Base-by-base conservation (phyloP, 2,888 invertebrate genomes). In the Synanthedon andrenaeformis region DNA sequence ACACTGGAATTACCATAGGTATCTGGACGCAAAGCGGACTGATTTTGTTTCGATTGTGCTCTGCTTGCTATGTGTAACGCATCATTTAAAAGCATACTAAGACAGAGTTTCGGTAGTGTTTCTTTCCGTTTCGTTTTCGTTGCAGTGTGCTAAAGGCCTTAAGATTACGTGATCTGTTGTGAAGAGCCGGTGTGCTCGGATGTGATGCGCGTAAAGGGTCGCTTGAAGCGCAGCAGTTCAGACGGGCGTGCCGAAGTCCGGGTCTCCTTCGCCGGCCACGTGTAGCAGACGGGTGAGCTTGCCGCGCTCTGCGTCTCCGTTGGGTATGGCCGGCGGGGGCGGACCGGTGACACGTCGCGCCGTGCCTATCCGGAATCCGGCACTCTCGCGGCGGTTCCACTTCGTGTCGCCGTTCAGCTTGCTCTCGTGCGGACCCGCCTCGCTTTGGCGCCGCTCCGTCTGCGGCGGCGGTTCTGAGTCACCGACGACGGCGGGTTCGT, bases 221-320 rank as follows among this genome's bases (percentile, higher is more conserved):
- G 35, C 35, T 6, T 10, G 8, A 35, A 35, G 35, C 35, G 35
- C 3, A 35, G 35, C 8, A 35, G 10, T 35, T 87, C 88, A 91
- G 62, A 92, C 91, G 11, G 91, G 91, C 4, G 91, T 92, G 59
- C 91, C 91, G 74, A 91, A 91, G 79, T 91, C 91, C 0, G 91
- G 91, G 78, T 92, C 91, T 0, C 91, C 91, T 62, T 90, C 89
- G 50, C 91, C 91, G 58, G 81, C 69, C 54, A 49, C 45, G n/a
- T 45, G 51, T 5, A 82, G 70, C 59, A 79, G 65, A 48, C 17
- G 42, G 13, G 72, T 63, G 54, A 62, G 57, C 63, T 63, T 62
- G 53, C 57, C 54, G 41, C 68, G 63, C 56, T 70, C 70, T 52
- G 62, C 63, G 42, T 60, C 67, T 28, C 79, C 80, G 66, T 82